Evolutionary conservation across 1,140 invertebrate genomes (phyloP), one percentile per base, ranked within the genome.

Genomic region (Brachionus angularis): DNA sequence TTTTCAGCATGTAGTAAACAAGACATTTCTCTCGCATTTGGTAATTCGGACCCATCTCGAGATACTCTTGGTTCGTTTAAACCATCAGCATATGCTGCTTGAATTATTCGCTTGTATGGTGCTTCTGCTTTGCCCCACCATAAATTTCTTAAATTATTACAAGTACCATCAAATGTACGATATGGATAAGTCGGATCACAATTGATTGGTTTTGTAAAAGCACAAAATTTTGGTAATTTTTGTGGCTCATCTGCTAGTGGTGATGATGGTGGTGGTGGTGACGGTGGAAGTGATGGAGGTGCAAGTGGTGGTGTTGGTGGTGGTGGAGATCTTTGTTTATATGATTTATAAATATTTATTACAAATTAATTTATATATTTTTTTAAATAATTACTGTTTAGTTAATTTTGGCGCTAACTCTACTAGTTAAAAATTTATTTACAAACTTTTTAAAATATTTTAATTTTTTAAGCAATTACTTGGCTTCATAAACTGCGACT

Each of bases 131-230:
- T 85, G 23, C 91, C 92, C 82, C 85, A 89, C 1, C 80, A 80
- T 3, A 86, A 85, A 74, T 88, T 79, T 36, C 89, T 85, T 0
- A 96, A 87, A 80, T 98, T 98, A 78, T 93, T 93, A 77, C 91
- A 93, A 33, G 84, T 86, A 0, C 91, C 91, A 73, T 91, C 88
- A 16, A 86, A 82, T 0, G 84, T 84, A 64, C 91, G 79, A 78
- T 88, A 93, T 1, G 16, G 36, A 18, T 33, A 27, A 29, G 50
- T 25, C 8, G 29, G 7, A 50, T 74, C 73, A 46, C 75, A 76
- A 16, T 1, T 16, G 2, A 47, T 42, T 16, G 62, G 42, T 1
- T 46, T 3, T 3, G 5, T 23, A 12, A 67, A 67, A 10, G 39
- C 31, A 36, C 62, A 67, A 31, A 67, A 67, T 18, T 33, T 16